A percentile compares a stretch with the other conserved stretches of the same genome.
Conservation (phyloP, 2,888 invertebrate species). For the Drosophila meridiana region DNA sequence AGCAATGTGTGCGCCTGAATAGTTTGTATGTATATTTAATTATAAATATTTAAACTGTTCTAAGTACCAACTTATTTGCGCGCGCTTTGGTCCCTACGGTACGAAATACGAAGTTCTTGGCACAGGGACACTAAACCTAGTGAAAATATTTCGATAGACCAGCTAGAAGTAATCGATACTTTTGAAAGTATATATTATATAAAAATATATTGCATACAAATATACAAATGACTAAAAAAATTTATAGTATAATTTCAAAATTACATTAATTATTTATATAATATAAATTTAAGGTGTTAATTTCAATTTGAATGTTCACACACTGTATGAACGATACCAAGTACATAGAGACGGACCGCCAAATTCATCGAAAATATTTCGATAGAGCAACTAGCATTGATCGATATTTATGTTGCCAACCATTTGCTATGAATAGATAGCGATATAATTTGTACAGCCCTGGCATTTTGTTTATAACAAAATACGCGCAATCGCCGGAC, state of each 20-base stretch:
- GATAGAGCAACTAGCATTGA: conserved; percentile 10
- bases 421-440: conserved; percentile 4
- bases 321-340: conserved; percentile 10
- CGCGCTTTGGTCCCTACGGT: conserved; percentile 10
- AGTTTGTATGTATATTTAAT: neutral
- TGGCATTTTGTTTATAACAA: conserved; percentile 68
- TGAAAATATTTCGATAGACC: conserved; percentile 10
- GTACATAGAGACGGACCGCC: conserved; percentile 8
- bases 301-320: no score
- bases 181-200: neutral
- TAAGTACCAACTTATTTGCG: neutral
- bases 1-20: conserved; percentile 10
- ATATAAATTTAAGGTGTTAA: neutral
- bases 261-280: no score
- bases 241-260: no score
- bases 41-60: conserved; percentile 1
- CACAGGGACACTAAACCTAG: conserved; percentile 14
- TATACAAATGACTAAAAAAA: no score
- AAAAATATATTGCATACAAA: no score
- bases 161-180: neutral
- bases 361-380: neutral
- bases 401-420: neutral
- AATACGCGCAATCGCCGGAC: conserved; percentile 47
- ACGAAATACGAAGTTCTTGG: conserved; percentile 9
- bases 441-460: conserved; percentile 31